A percentile compares a stretch with the other conserved stretches of the same genome.
Evolutionary conservation across 2,113 vertebrate species (phyloP).

Genomic region (Campylomormyrus tamandua): DNA sequence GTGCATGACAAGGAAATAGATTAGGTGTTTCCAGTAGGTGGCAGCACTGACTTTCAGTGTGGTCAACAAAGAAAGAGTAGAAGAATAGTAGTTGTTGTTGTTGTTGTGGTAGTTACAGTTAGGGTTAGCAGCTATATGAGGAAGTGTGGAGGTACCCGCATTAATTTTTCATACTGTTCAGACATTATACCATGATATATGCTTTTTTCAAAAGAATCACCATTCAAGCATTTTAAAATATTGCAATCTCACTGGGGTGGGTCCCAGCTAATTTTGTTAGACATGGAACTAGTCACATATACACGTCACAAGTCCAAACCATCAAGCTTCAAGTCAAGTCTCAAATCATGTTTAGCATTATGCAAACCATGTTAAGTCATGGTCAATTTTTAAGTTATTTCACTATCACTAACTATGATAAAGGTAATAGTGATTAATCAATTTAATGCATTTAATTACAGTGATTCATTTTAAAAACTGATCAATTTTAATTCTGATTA

Average conservation of each 20-base stretch:
- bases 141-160: not conserved
- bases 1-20: not conserved
- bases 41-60: not conserved
- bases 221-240: not conserved
- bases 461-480: not conserved
- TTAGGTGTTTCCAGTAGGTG: not conserved
- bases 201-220: not conserved
- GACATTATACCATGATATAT: not conserved
- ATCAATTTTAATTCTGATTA: not conserved
- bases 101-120: not conserved
- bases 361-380: not conserved
- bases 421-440: not conserved
- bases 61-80: not conserved
- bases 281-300: not conserved
- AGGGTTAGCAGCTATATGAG: not conserved
- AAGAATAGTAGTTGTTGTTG: not conserved
- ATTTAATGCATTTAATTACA: not conserved
- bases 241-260: not conserved
- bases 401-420: not conserved
- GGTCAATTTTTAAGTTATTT: not conserved
- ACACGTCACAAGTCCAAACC: not conserved
- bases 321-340: not conserved
- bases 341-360: not conserved
- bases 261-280: not conserved
- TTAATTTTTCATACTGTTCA: not conserved